Evolutionary conservation across 2,797 vertebrate genomes (phyloP).

Genomic region (Falco berigora): DNA sequence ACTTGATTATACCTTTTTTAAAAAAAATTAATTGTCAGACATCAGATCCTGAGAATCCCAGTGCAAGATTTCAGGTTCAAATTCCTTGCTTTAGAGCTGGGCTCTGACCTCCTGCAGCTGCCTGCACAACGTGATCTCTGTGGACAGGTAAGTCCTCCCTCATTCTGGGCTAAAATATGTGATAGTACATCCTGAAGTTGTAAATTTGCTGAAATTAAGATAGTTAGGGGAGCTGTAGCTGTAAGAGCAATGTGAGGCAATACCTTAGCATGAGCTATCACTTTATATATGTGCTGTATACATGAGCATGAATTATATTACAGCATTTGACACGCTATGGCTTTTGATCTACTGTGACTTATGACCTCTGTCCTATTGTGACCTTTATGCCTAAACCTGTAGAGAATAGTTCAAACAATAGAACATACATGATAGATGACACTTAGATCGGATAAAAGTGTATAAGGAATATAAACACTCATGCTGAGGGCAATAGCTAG

Average conservation of each 20-base stretch:
- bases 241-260: slow-evolving; percentile 44
- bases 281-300: slow-evolving; percentile 25
- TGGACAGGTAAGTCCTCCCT: not conserved
- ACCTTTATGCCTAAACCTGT: slow-evolving; percentile 31
- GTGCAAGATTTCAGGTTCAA: not conserved
- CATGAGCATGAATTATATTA: slow-evolving; percentile 45
- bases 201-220: not conserved
- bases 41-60: not conserved
- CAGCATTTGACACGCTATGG: slow-evolving; percentile 1
- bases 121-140: not conserved
- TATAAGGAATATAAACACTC: not conserved
- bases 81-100: not conserved
- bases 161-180: not conserved
- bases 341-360: slow-evolving; percentile 55
- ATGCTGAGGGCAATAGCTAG: not conserved
- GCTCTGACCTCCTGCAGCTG: not conserved
- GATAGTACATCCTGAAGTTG: not conserved
- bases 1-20: not conserved
- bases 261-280: slow-evolving; percentile 46
- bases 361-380: slow-evolving; percentile 31
- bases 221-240: slow-evolving; percentile 62
- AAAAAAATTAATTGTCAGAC: not conserved
- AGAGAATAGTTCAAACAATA: slow-evolving; percentile 47
- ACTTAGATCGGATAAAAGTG: not conserved
- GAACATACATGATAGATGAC: slow-evolving; percentile 10